Evolutionary conservation across 2,113 vertebrate species (phyloP).

Genomic region (Gymnocephalus cernua): DNA sequence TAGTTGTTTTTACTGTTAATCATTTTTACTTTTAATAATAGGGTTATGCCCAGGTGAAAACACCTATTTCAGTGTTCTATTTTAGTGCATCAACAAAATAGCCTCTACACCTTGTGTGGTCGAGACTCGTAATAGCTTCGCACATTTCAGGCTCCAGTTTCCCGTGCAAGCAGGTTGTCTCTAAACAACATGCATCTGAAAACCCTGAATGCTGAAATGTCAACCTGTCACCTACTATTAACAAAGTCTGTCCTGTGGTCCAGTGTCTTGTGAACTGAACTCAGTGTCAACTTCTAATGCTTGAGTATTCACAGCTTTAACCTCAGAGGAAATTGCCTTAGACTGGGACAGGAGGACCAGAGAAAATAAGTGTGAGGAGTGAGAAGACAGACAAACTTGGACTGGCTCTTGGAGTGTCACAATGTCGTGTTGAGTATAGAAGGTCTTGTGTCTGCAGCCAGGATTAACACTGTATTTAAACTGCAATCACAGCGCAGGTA

Average conservation of each 20-base stretch:
- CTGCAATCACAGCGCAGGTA: background rate
- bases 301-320: constrained; percentile 10
- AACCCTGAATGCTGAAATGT: too few relatives aligned
- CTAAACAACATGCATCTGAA: too few relatives aligned
- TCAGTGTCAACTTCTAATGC: constrained; percentile 6
- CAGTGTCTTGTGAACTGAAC: constrained; percentile 13
- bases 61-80: too few relatives aligned
- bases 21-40: too few relatives aligned
- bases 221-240: too few relatives aligned
- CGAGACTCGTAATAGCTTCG: too few relatives aligned
- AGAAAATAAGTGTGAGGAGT: constrained; percentile 3
- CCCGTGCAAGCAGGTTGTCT: too few relatives aligned
- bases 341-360: background rate
- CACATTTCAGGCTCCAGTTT: too few relatives aligned
- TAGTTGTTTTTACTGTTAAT: too few relatives aligned
- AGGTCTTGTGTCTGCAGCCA: background rate
- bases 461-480: background rate
- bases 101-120: too few relatives aligned
- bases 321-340: background rate
- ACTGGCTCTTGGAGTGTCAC: constrained; percentile 1
- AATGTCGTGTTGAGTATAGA: background rate
- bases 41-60: too few relatives aligned
- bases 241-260: background rate
- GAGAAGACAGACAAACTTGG: constrained; percentile 3
- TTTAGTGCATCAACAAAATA: too few relatives aligned